phyloP scores from a whole-genome alignment of 2,888 invertebrate species.

The Erynnis tages region DNA sequence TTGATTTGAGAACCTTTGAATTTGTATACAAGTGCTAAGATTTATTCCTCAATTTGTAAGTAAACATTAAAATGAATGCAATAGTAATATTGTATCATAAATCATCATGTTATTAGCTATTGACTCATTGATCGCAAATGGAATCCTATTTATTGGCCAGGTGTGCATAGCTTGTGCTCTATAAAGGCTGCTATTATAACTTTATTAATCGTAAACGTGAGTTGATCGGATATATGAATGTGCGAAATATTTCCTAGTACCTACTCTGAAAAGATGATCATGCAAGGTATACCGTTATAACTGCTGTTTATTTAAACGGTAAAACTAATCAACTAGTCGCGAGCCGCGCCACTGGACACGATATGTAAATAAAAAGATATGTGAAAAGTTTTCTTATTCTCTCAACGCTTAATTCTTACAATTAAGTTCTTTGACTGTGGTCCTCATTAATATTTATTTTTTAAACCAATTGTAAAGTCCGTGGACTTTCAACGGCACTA shows the following conservation, averaged over 20 bases:
- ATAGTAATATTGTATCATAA: conserved; percentile 7
- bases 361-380: conserved; percentile 9
- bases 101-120: conserved; percentile 16
- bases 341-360: conserved; percentile 8
- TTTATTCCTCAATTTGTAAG: too few species aligned
- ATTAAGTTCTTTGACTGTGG: too few species aligned
- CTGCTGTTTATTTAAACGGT: conserved; percentile 53
- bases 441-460: too few species aligned
- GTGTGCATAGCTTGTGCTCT: conserved; percentile 34
- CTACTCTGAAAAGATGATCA: conserved; percentile 31
- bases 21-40: too few species aligned
- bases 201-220: conserved; percentile 16
- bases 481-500: too few species aligned
- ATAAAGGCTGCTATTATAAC: conserved; percentile 2
- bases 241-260: conserved; percentile 30
- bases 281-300: conserved; percentile 47
- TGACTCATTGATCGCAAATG: conserved; percentile 13
- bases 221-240: too few species aligned
- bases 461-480: too few species aligned
- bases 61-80: neutral
- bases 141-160: conserved; percentile 34
- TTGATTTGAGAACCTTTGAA: neutral
- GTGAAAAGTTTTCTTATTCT: conserved; percentile 2
- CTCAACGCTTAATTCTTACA: neutral
- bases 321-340: conserved; percentile 38